Evolutionary conservation across 37 sponge, comb jelly and placozoan species (phyloP).

Genomic region (Hormiphora californensis): DNA sequence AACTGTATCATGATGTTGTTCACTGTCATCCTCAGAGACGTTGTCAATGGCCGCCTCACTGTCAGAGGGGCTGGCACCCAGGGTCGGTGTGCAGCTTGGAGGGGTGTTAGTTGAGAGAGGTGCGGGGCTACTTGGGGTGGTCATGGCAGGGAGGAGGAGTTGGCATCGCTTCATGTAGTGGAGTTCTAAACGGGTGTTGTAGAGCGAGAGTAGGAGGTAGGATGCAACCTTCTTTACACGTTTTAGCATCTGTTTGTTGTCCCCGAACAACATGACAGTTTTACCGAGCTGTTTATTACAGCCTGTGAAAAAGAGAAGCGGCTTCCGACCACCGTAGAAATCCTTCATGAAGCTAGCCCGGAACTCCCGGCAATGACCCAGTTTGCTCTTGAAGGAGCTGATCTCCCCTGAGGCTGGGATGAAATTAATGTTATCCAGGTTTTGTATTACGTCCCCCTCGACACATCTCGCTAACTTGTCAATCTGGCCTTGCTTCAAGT

Average conservation of each 20-base stretch:
- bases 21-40: neutral
- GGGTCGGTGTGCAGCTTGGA: too few species aligned
- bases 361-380: slow-evolving; percentile 84
- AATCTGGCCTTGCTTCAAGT: slow-evolving; percentile 83
- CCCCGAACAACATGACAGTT: slow-evolving; percentile 76
- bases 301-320: slow-evolving; percentile 84
- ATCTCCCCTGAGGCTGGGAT: slow-evolving; percentile 19
- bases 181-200: slow-evolving; percentile 74
- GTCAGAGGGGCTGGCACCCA: neutral
- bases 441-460: slow-evolving; percentile 64
- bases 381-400: slow-evolving; percentile 31
- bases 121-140: too few species aligned
- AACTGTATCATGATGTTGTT: neutral
- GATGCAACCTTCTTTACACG: slow-evolving; percentile 75
- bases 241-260: slow-evolving; percentile 57
- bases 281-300: slow-evolving; percentile 72
- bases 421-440: slow-evolving; percentile 77
- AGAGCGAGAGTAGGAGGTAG: slow-evolving; percentile 67
- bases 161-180: slow-evolving; percentile 56
- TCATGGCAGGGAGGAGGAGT: too few species aligned
- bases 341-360: slow-evolving; percentile 65
- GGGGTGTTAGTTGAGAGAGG: neutral
- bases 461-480: slow-evolving; percentile 72
- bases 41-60: neutral
- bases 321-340: slow-evolving; percentile 68